Evolutionary conservation across 2,113 vertebrate species (phyloP), one percentile per base, ranked within the genome.

Genomic region (Calidris pygmaea): DNA sequence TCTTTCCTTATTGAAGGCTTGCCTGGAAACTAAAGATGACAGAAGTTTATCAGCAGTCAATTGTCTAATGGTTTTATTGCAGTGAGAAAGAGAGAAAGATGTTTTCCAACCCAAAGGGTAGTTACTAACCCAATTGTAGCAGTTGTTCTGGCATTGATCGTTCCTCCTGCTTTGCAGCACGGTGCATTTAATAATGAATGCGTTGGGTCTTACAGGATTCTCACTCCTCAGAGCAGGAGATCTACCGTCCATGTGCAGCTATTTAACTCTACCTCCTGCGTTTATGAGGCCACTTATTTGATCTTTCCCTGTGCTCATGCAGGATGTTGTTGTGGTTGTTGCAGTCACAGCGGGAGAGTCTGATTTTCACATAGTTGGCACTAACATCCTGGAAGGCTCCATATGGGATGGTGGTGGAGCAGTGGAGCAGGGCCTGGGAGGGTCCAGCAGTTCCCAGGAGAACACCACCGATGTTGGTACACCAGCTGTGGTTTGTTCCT

Each of bases 131-230:
- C 50, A 12, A 8, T 1, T 7, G 17, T 30, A 37, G 37, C 72
- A 26, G 53, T 18, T 0, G 0, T 41, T 32, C 43, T 79, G 63
- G 30, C 27, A 1, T 1, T 29, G 71, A 15, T 17, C 0, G 0
- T 17, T 32, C 18, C 19, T 89, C 53, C 29, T 65, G 1, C 24
- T 65, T 68, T 68, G 35, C 66, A 70, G 21, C 20, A 21, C 0
- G 0, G 12, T 72, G 39, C 12, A 0, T 47, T 76, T 45, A 41
- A 34, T 17, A 15, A 22, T 10, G 12, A 72, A 59, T 18, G 12
- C 29, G n/a, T 32, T 10, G 10, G 34, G 5, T 6, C 32, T 11
- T 4, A 5, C 10, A 48, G 32, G 24, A 21, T 26, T 63, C 32
- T 63, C 17, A 3, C 6, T 23, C 14, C 30, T 35, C 39, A 24